phyloP scores from a whole-genome alignment of 1,140 invertebrate genomes.

The Brachionus calyciflorus region DNA sequence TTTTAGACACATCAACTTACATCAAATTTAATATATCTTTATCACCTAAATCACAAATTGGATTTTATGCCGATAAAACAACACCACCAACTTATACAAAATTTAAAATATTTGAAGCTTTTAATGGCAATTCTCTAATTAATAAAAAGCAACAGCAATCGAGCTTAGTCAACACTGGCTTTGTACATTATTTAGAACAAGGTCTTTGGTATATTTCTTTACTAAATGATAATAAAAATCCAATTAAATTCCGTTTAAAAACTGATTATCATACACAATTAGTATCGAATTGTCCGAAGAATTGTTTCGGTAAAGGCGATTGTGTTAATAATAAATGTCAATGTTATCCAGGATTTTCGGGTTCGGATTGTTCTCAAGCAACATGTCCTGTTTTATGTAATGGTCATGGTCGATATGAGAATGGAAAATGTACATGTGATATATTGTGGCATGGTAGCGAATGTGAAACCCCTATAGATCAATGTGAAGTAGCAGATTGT shows the following conservation, averaged over 20 bases:
- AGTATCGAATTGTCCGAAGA: slow-evolving; percentile 79
- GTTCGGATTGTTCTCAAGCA: slow-evolving; percentile 85
- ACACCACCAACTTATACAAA: slow-evolving; percentile 14
- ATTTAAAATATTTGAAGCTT: slow-evolving; percentile 28
- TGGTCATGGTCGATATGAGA: slow-evolving; percentile 57
- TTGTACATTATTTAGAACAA: slow-evolving; percentile 30
- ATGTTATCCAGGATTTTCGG: slow-evolving; percentile 92
- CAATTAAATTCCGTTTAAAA: slow-evolving; percentile 13
- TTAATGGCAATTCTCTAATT: not conserved
- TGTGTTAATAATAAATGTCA: slow-evolving; percentile 85
- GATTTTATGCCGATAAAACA: slow-evolving; percentile 16
- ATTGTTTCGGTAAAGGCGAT: slow-evolving; percentile 91
- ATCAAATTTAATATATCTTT: slow-evolving; percentile 38
- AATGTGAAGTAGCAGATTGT: slow-evolving; percentile 58
- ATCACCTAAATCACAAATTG: slow-evolving; percentile 2
- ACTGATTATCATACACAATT: not conserved
- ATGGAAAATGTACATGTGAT: slow-evolving; percentile 58
- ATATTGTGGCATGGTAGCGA: slow-evolving; percentile 59
- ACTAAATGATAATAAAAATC: slow-evolving; percentile 38
- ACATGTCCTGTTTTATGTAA: slow-evolving; percentile 70
- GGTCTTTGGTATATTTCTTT: slow-evolving; percentile 40
- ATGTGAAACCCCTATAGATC: slow-evolving; percentile 54
- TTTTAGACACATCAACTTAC: not conserved
- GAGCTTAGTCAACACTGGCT: not conserved
- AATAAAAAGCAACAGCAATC: not conserved